Base-by-base conservation (phyloP, 1,140 invertebrate species). In the Heliothis virescens region DNA sequence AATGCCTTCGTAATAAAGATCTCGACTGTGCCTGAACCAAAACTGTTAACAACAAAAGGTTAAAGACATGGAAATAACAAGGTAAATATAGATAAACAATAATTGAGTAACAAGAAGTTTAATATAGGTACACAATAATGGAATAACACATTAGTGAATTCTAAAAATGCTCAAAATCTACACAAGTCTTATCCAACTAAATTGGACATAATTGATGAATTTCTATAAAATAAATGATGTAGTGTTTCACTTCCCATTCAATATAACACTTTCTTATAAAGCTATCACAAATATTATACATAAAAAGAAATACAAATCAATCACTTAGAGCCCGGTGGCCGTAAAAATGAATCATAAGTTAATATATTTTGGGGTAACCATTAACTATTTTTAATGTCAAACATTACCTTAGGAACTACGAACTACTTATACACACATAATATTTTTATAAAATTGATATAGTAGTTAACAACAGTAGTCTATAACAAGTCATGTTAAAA, bases 91-190 rank as follows among this genome's bases (percentile, higher is more conserved):
- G 53, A 52, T 55, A 63, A 48, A 63, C 9, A 0, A 18, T 41
- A 26, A 60, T 73, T 79, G 11, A n/a, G 60, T 69, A 80, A 80
- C 79, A 79, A 69, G 18, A 52, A 52, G 67, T 78, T 79, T 79
- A 79, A 73, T 74, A 69, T 26, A 79, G 76, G 79, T 74, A 76
- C 67, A 79, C 76, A 65, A 69, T 18, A 82, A 79, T 65, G 72
- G 62, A 65, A 65, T 26, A 26, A 26, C 21, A 26, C 21, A 26
- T 26, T 26, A 26, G 21, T 26, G 21, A 2, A 26, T 21, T 65
- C n/a, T 47, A 47, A 65, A 65, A 16, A 41, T 16, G 15, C 10
- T 47, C 62, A 11, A 47, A 65, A 34, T 34, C 62, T 65, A 65
- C 34, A 63, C 34, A 47, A 47, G 55, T 57, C 55, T 16, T 57